These are phyloP conservation scores for Neotoma lepida DNA, from an alignment of 2,113 vertebrate species.

Conservation along the genomic window DNA sequence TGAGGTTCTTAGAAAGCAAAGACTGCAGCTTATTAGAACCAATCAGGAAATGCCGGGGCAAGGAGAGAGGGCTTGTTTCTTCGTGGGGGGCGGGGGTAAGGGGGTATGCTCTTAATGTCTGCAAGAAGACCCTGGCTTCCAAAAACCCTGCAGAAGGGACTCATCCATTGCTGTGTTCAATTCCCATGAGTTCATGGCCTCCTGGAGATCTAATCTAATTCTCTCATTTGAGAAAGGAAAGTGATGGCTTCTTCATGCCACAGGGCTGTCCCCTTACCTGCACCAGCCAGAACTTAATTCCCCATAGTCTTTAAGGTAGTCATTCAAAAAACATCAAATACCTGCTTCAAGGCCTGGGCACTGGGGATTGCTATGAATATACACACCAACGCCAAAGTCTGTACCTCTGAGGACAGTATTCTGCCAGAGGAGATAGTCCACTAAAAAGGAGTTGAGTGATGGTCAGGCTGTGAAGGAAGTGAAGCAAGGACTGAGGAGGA, in stretches of 20 bases:
- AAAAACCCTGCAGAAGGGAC: background rate
- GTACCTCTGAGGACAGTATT: background rate
- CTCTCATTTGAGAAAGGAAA: background rate
- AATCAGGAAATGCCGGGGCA: background rate
- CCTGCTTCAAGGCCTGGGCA: background rate
- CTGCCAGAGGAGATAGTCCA: background rate
- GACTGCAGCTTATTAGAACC: background rate
- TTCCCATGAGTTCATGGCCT: rapidly evolving
- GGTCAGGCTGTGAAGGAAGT: too few relatives aligned
- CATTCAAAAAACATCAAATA: background rate
- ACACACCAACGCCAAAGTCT: background rate
- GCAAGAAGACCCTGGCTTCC: background rate
- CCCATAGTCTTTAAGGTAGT: background rate
- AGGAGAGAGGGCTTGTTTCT: background rate
- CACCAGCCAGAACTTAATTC: background rate
- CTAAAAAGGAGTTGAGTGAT: background rate
- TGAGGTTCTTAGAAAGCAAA: background rate
- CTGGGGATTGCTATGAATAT: background rate
- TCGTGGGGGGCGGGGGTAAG: rapidly evolving
- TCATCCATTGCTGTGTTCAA: rapidly evolving
- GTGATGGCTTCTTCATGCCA: background rate
- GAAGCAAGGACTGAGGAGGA: background rate
- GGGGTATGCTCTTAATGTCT: background rate
- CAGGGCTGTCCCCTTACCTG: background rate
- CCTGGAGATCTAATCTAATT: background rate